A percentile compares a stretch with the other conserved stretches of the same genome.
These are phyloP conservation scores for Hydrozoanthus gracilis DNA, from an alignment of 92 coral and sea anemone genomes.

Conservation along the genomic window DNA sequence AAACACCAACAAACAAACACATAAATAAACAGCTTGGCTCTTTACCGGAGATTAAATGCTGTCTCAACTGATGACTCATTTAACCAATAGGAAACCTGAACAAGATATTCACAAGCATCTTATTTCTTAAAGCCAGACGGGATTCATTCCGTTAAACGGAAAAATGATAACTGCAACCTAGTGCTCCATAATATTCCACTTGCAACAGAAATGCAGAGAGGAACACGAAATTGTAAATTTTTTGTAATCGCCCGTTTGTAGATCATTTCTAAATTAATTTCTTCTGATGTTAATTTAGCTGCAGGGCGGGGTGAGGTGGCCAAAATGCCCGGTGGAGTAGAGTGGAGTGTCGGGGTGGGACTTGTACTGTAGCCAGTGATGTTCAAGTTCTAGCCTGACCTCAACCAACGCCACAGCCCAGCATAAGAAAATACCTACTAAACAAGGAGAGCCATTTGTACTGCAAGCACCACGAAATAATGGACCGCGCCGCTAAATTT, in stretches of 20 bases:
- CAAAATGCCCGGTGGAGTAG: background rate
- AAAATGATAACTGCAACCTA: too few relatives aligned
- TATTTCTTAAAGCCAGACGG: too few relatives aligned
- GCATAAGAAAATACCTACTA: background rate
- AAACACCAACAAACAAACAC: too few relatives aligned
- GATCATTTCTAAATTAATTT: slow-evolving; percentile 9
- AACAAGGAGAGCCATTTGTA: background rate
- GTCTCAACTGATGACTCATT: too few relatives aligned
- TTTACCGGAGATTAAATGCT: too few relatives aligned
- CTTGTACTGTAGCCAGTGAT: background rate
- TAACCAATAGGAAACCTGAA: too few relatives aligned
- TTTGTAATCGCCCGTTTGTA: background rate
- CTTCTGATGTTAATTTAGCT: slow-evolving; percentile 31
- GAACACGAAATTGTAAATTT: background rate
- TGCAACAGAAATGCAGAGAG: background rate
- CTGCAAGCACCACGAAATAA: background rate
- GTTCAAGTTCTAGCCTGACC: slow-evolving; percentile 30
- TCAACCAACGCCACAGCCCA: background rate
- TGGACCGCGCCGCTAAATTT: slow-evolving; percentile 1
- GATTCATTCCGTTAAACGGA: too few relatives aligned
- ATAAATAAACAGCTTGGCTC: too few relatives aligned
- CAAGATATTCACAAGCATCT: too few relatives aligned
- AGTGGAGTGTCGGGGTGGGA: slow-evolving; percentile 11
- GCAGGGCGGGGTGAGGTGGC: slow-evolving; percentile 33
- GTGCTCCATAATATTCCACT: background rate